Percentiles rank a stretch among this genome's conserved stretches.
These are phyloP conservation scores for Neopipo cinnamomea DNA, from an alignment of 2,113 vertebrate species.

Conservation along the genomic window DNA sequence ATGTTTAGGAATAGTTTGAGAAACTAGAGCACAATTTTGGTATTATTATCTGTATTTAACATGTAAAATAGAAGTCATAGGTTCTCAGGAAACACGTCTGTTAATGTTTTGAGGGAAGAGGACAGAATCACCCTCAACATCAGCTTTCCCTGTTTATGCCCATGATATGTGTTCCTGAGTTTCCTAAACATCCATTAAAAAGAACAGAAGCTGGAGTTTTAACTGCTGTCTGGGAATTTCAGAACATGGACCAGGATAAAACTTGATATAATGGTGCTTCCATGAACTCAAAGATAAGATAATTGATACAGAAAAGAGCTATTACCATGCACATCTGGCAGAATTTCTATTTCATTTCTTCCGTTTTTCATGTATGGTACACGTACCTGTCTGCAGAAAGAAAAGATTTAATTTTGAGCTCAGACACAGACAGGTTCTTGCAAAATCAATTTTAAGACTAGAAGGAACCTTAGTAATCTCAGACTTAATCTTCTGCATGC, in stretches of 20 bases:
- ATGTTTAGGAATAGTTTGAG: not conserved
- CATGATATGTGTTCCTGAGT: accelerated
- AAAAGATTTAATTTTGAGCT: not conserved
- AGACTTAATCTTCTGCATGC: not conserved
- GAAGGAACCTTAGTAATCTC: not conserved
- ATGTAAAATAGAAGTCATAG: not conserved
- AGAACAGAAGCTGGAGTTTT: not conserved
- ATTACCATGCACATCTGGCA: not conserved
- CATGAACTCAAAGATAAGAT: not conserved
- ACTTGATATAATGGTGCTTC: not conserved
- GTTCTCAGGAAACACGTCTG: not conserved
- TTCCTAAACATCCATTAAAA: not conserved
- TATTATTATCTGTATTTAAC: not conserved
- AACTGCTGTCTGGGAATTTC: not conserved
- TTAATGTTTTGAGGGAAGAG: not conserved
- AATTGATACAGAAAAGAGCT: not conserved
- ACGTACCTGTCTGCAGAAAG: not conserved
- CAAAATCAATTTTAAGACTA: not conserved
- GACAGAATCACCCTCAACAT: not conserved
- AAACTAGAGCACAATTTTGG: not conserved
- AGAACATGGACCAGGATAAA: not conserved
- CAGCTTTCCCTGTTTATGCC: not conserved
- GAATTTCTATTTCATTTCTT: not conserved
- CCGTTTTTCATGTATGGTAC: not conserved
- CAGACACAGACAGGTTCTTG: not conserved